These are phyloP conservation scores for Exephanes ischioxanthus DNA, from an alignment of 2,888 invertebrate genomes.

Conservation along the genomic window DNA sequence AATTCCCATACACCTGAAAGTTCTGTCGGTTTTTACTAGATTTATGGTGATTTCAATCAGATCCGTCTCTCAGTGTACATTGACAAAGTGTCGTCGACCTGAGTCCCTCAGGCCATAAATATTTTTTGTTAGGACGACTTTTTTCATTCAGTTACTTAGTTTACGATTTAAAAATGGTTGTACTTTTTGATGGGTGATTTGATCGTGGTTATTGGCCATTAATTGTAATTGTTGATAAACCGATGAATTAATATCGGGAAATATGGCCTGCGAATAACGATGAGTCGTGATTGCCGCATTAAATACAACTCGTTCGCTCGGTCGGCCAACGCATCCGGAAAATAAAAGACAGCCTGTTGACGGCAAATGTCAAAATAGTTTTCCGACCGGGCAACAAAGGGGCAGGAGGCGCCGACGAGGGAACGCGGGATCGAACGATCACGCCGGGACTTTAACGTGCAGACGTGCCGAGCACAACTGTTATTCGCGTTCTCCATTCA, in stretches of 20 bases:
- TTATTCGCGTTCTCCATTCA: conserved; percentile 27
- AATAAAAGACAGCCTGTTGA: conserved; percentile 11
- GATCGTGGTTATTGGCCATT: no score
- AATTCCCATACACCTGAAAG: no score
- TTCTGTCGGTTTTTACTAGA: no score
- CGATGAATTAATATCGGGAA: neutral
- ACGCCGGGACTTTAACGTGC: conserved; percentile 13
- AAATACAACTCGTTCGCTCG: no score
- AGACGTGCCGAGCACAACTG: conserved; percentile 5
- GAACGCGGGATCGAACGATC: conserved; percentile 15
- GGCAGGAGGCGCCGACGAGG: conserved; percentile 7
- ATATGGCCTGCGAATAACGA: neutral
- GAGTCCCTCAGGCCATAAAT: no score
- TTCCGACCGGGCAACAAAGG: conserved; percentile 8
- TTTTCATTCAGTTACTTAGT: no score
- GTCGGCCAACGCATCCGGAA: neutral
- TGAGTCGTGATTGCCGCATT: neutral
- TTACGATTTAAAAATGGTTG: no score
- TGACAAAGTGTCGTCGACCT: no score
- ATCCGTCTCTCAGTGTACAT: no score
- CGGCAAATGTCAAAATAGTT: conserved; percentile 12
- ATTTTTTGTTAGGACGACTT: no score
- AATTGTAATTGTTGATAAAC: neutral
- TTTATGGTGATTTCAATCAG: no score
- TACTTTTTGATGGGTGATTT: no score